phyloP scores from a whole-genome alignment of 2,113 vertebrate genomes.

The Setophaga coronata region DNA sequence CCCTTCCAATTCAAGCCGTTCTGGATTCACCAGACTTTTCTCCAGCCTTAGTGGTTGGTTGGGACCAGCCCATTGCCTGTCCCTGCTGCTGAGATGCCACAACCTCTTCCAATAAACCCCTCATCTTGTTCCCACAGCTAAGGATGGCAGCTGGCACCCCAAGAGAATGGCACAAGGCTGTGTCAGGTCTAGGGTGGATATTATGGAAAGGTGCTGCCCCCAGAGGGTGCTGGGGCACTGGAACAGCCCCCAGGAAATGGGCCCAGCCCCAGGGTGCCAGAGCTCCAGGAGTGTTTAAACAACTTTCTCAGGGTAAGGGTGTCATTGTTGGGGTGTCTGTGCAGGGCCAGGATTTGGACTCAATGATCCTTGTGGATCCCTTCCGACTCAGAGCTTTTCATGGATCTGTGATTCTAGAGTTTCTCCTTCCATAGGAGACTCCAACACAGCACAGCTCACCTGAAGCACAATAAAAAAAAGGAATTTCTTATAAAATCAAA shows the following conservation, averaged over 20 bases:
- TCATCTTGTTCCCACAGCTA: background rate
- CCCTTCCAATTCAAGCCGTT: background rate
- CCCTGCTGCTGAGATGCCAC: background rate
- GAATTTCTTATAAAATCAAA: background rate
- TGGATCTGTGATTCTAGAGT: fast-evolving
- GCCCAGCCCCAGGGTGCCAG: background rate
- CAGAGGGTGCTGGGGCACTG: background rate
- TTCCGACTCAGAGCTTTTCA: background rate
- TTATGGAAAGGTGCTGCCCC: background rate
- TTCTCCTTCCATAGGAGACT: background rate
- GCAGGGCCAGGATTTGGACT: background rate
- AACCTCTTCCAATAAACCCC: background rate
- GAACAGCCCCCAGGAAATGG: background rate
- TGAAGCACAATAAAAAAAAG: background rate
- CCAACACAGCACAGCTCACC: background rate
- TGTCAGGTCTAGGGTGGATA: background rate
- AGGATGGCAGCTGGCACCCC: background rate
- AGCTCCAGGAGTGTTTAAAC: background rate
- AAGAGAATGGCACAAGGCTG: background rate
- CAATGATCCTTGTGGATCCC: background rate
- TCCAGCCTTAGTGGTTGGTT: background rate
- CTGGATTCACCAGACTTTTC: background rate
- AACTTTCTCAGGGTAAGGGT: fast-evolving
- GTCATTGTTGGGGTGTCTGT: background rate
- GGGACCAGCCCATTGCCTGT: background rate